Evolutionary conservation across 2,888 invertebrate species (phyloP), one percentile per base, ranked within the genome.

Genomic region (Vanessa cardui): DNA sequence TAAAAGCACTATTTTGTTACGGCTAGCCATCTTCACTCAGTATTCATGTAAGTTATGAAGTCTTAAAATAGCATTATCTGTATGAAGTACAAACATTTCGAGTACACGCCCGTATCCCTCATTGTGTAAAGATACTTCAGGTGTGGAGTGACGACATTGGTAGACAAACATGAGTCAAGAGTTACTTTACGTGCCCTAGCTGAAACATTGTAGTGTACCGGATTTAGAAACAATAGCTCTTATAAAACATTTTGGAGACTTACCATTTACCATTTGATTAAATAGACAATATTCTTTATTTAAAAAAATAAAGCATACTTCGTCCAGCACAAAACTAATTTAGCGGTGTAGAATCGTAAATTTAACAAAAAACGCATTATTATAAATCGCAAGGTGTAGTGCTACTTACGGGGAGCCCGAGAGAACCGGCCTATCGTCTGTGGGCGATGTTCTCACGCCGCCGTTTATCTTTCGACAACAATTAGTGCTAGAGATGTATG

Each of bases 391-490:
- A 6, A 47, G 47, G 15, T 47, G 47, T 47, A 47, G 16, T 18
- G 16, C 18, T 47, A 47, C 18, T 18, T 18, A 39, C 39, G 12
- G 62, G 56, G 62, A 70, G 59, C 65, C 69, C 58, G 52, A 64
- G 69, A 73, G 73, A 74, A 75, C 54, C 65, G 52, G 70, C 20
- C 52, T 47, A 33, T 62, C 61, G 9, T 33, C 66, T 73, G 82
- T 80, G 80, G 82, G 81, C 79, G 80, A 81, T 78, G 73, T 83
- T 90, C 89, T 80, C 90, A 89, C 86, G 87, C 78, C 75, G 77
- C 68, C 82, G 78, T 83, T 86, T 85, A 85, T 83, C 76, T 79
- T 79, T 74, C 73, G 73, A 77, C 72, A 76, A 79, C 78, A 80
- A 83, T 81, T 82, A 81, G 33, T 39, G 56, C 56, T 56, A 56